Percentiles rank a stretch among this genome's conserved stretches.
phyloP scores from a whole-genome alignment of 2,888 invertebrate species.

The Cryptus viduatorius region DNA sequence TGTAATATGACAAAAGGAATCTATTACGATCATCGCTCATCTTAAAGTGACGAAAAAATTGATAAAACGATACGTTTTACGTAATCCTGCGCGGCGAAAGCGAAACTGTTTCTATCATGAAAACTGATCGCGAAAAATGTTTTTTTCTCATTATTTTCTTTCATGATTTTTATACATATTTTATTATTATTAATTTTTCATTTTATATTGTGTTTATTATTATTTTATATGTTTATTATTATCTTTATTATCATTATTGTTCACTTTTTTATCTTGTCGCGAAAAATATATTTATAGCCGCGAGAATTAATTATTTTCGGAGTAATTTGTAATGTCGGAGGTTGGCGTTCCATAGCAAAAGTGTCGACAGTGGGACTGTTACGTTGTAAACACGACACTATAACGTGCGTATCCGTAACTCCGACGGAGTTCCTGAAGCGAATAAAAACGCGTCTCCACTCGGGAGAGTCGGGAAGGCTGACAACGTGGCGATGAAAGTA shows the following conservation, averaged over 20 bases:
- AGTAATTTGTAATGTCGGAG: too few relatives aligned
- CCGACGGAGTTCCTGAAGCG: slow-evolving; percentile 41
- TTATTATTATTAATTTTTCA: slow-evolving; percentile 17
- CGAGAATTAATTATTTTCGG: too few relatives aligned
- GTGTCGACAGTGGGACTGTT: slow-evolving; percentile 1
- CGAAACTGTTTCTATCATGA: neutral
- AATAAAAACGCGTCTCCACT: slow-evolving; percentile 37
- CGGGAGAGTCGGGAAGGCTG: slow-evolving; percentile 29
- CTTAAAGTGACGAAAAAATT: slow-evolving; percentile 9
- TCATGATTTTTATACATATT: neutral
- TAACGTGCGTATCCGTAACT: slow-evolving; percentile 31
- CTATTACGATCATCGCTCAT: neutral
- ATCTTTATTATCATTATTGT: neutral
- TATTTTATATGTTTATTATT: neutral
- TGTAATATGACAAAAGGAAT: neutral
- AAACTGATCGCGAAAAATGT: neutral
- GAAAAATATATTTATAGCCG: too few relatives aligned
- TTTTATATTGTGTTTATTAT: slow-evolving; percentile 6
- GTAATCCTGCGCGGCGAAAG: slow-evolving; percentile 17
- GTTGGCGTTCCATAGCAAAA: neutral
- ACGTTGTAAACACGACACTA: slow-evolving; percentile 31
- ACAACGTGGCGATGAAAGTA: neutral
- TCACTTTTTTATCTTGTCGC: too few relatives aligned
- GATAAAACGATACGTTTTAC: neutral
- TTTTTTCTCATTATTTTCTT: slow-evolving; percentile 27